A percentile compares a stretch with the other conserved stretches of the same genome.
Evolutionary conservation across 2,797 vertebrate species (phyloP).

Genomic region (Sebastes vulpes): DNA sequence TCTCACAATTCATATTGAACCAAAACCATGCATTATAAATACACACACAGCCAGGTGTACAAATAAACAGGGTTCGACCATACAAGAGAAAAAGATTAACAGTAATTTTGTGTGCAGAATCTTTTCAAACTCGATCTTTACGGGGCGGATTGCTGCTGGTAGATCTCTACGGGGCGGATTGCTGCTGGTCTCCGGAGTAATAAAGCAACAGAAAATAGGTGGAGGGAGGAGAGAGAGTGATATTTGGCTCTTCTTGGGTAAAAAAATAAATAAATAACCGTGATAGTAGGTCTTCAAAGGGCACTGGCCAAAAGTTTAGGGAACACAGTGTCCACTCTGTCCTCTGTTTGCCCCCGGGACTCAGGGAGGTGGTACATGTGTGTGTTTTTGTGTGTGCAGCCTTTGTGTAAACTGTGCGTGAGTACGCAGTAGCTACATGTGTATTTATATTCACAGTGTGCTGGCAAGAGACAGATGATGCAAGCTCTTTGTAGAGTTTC

Average conservation of each 20-base stretch:
- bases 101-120: not conserved
- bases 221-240: not conserved
- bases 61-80: not conserved
- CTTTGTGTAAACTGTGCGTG: constrained; percentile 49
- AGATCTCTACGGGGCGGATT: not conserved
- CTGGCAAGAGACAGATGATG: constrained; percentile 62
- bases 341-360: constrained; percentile 63
- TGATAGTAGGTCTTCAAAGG: constrained; percentile 64
- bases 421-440: constrained; percentile 46
- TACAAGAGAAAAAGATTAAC: not conserved
- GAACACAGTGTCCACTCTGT: constrained; percentile 77
- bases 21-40: constrained; percentile 13
- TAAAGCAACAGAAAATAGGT: not conserved
- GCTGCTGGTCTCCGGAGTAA: not conserved
- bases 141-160: too few species aligned
- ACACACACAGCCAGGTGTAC: constrained; percentile 7
- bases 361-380: constrained; percentile 48
- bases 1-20: constrained; percentile 33
- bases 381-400: constrained; percentile 8
- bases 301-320: constrained; percentile 74
- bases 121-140: not conserved
- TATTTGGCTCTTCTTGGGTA: constrained; percentile 43
- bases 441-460: constrained; percentile 61
- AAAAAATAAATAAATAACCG: constrained; percentile 73
- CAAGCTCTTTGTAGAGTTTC: constrained; percentile 73